These are phyloP conservation scores for Cancer borealis DNA, from an alignment of 2,888 invertebrate species.

Conservation along the genomic window DNA sequence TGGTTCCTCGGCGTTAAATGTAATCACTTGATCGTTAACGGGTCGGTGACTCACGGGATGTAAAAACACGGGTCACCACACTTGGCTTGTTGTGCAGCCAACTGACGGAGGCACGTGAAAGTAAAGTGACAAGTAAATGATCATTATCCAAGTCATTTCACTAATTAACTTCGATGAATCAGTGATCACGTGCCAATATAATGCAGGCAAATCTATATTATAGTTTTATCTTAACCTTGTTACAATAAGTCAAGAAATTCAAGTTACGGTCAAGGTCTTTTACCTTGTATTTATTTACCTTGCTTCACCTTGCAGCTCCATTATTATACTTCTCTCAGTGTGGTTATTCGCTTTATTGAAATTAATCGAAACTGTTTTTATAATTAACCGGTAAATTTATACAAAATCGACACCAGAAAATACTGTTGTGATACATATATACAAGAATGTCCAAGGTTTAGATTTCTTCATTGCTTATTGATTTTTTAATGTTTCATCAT, in stretches of 20 bases:
- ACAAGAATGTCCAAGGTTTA: too few relatives aligned
- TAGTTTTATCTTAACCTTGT: neutral
- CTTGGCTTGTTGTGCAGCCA: neutral
- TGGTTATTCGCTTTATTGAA: too few relatives aligned
- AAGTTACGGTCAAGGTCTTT: too few relatives aligned
- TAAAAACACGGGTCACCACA: neutral
- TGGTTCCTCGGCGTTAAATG: neutral
- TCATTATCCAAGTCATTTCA: neutral
- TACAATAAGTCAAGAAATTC: neutral
- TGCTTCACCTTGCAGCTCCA: too few relatives aligned
- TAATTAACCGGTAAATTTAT: too few relatives aligned
- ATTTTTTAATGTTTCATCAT: too few relatives aligned
- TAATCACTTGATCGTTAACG: neutral
- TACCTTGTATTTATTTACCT: too few relatives aligned
- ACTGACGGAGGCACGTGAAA: neutral
- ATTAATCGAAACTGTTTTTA: too few relatives aligned
- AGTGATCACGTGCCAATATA: neutral
- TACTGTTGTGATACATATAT: too few relatives aligned
- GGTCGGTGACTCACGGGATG: neutral
- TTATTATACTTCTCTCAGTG: too few relatives aligned
- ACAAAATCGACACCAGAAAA: too few relatives aligned
- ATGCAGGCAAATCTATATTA: neutral
- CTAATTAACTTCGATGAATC: neutral
- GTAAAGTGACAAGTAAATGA: neutral
- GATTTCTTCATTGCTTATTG: too few relatives aligned